A percentile compares a stretch with the other conserved stretches of the same genome.
Conservation (phyloP, 2,113 vertebrate species). For the Hyaena hyaena region DNA sequence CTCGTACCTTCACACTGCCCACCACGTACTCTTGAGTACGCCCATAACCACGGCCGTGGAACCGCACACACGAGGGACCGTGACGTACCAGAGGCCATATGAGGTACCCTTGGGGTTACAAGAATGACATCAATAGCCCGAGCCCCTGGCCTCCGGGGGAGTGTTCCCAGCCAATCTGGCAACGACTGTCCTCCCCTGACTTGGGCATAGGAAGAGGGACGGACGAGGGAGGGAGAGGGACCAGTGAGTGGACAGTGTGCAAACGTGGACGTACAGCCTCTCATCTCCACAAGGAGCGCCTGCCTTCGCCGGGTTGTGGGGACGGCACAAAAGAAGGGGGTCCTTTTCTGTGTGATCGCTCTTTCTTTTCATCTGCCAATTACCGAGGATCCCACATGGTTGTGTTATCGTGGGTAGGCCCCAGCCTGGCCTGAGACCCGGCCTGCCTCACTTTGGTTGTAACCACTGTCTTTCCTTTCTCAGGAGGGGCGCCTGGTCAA, state of each 20-base stretch:
- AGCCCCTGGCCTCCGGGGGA: slow-evolving; percentile 5
- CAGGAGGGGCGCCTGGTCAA: slow-evolving; percentile 75
- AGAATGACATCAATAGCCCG: not conserved
- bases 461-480: slow-evolving; percentile 65
- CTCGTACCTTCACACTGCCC: not conserved
- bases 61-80: not conserved
- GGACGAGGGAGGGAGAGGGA: not conserved
- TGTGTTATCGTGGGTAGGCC: not conserved
- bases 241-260: not conserved
- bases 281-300: slow-evolving; percentile 1
- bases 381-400: not conserved
- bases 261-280: not conserved
- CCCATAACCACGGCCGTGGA: not conserved
- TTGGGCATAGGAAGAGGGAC: not conserved
- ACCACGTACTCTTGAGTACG: not conserved
- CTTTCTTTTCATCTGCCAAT: slow-evolving; percentile 41
- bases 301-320: not conserved
- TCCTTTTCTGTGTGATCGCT: not conserved
- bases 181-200: slow-evolving; percentile 43
- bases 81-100: not conserved
- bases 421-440: slow-evolving; percentile 27
- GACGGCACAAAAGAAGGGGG: not conserved
- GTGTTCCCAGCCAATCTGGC: not conserved
- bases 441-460: slow-evolving; percentile 55
- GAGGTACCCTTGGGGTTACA: not conserved